These are phyloP conservation scores for Hephaestus fuliginosus DNA, from an alignment of 2,797 vertebrate genomes.

Conservation along the genomic window DNA sequence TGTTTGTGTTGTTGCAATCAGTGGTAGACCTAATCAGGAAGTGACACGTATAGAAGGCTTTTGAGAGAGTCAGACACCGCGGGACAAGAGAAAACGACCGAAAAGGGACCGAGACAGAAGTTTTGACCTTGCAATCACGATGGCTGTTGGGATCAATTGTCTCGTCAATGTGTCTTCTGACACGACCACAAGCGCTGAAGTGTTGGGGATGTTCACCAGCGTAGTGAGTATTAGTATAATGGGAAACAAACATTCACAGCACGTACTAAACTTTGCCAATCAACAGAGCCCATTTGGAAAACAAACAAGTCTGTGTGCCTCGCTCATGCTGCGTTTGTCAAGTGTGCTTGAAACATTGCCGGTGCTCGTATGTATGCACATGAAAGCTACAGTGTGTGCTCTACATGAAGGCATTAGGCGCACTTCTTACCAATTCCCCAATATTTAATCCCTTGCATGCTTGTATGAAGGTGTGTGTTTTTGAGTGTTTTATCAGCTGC, in stretches of 20 bases:
- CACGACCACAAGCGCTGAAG: constrained; percentile 18
- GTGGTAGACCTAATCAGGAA: constrained; percentile 55
- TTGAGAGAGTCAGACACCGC: constrained; percentile 15
- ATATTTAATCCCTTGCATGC: not conserved
- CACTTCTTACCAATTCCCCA: constrained; percentile 1
- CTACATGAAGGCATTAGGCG: constrained; percentile 1
- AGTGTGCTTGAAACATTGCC: constrained; percentile 12
- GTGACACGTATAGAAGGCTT: constrained; percentile 33
- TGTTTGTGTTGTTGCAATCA: constrained; percentile 57
- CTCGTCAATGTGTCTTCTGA: constrained; percentile 45
- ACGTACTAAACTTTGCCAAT: constrained; percentile 38
- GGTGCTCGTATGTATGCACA: not conserved
- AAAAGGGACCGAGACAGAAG: constrained; percentile 7
- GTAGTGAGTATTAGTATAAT: constrained; percentile 17
- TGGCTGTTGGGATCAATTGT: constrained; percentile 44
- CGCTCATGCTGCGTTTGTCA: constrained; percentile 31
- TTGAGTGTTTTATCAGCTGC: constrained; percentile 63
- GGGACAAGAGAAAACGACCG: not conserved
- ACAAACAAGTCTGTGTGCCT: constrained; percentile 45
- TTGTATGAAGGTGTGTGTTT: constrained; percentile 14
- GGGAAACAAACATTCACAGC: constrained; percentile 50
- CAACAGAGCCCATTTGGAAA: constrained; percentile 48
- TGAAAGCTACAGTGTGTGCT: not conserved
- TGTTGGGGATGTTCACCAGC: constrained; percentile 34
- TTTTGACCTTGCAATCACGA: constrained; percentile 66